A percentile compares a stretch with the other conserved stretches of the same genome.
phyloP scores from a whole-genome alignment of 1,140 invertebrate species.

The Argopecten irradians region DNA sequence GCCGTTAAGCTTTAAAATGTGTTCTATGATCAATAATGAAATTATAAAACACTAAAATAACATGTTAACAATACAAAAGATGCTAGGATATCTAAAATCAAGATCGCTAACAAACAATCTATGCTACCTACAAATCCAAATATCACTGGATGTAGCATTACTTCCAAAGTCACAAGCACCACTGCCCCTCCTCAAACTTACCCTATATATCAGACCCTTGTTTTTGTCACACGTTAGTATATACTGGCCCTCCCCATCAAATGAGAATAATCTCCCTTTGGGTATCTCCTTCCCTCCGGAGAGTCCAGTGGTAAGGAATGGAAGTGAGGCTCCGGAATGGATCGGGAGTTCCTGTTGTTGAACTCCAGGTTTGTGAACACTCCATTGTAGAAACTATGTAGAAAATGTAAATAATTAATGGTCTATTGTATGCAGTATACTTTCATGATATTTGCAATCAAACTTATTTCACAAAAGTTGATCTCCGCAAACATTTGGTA shows the following conservation, averaged over 20 bases:
- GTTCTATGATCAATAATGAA: too few relatives aligned
- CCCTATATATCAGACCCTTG: constrained; percentile 82
- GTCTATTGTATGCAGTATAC: not conserved
- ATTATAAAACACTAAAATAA: too few relatives aligned
- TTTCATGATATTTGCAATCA: not conserved
- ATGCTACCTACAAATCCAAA: too few relatives aligned
- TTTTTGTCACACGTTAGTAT: constrained; percentile 81
- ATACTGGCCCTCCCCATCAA: constrained; percentile 81
- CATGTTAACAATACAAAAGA: too few relatives aligned
- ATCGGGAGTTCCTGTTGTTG: constrained; percentile 77
- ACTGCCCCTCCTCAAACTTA: constrained; percentile 63
- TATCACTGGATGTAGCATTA: too few relatives aligned
- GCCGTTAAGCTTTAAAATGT: too few relatives aligned
- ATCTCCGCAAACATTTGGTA: not conserved
- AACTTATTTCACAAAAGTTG: too few relatives aligned
- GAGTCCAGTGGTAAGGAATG: constrained; percentile 58
- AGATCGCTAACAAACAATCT: too few relatives aligned
- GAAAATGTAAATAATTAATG: constrained; percentile 34
- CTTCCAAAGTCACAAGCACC: not conserved
- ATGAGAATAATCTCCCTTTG: constrained; percentile 79
- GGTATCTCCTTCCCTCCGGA: constrained; percentile 61
- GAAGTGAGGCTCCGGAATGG: constrained; percentile 68
- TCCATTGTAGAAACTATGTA: constrained; percentile 79
- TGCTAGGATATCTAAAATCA: too few relatives aligned
- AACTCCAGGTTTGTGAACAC: constrained; percentile 79